These are phyloP conservation scores for Buphagus erythrorhynchus DNA, from an alignment of 2,797 vertebrate species.

Conservation along the genomic window DNA sequence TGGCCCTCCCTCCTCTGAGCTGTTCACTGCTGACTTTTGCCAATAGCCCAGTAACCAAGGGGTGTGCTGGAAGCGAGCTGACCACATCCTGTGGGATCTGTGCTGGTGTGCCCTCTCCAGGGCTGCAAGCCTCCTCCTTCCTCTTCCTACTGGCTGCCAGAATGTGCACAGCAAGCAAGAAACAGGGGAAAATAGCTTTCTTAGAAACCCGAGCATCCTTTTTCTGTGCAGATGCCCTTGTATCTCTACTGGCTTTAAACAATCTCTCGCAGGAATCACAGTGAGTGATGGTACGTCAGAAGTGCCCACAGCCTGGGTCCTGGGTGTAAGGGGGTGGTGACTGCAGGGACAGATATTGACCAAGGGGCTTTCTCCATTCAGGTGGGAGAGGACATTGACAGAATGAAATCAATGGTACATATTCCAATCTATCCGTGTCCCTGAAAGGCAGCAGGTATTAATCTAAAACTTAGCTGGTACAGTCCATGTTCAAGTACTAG, in stretches of 20 bases:
- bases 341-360: neutral
- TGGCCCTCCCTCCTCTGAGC: neutral
- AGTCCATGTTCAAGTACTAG: neutral
- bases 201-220: neutral
- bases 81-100: neutral
- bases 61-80: neutral
- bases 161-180: neutral
- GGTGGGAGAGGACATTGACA: neutral
- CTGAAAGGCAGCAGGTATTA: neutral
- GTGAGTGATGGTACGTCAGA: neutral
- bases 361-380: neutral
- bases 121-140: neutral
- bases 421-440: neutral
- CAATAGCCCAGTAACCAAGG: neutral
- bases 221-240: neutral
- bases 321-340: neutral
- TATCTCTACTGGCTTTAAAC: neutral
- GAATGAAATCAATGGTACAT: neutral
- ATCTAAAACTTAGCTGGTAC: neutral
- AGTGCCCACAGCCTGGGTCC: neutral
- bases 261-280: accelerated
- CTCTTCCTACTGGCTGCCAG: neutral
- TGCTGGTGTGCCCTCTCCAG: neutral
- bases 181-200: neutral
- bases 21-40: neutral